phyloP scores from a whole-genome alignment of 2,797 vertebrate species.

The Mormyrus proboscirostris region DNA sequence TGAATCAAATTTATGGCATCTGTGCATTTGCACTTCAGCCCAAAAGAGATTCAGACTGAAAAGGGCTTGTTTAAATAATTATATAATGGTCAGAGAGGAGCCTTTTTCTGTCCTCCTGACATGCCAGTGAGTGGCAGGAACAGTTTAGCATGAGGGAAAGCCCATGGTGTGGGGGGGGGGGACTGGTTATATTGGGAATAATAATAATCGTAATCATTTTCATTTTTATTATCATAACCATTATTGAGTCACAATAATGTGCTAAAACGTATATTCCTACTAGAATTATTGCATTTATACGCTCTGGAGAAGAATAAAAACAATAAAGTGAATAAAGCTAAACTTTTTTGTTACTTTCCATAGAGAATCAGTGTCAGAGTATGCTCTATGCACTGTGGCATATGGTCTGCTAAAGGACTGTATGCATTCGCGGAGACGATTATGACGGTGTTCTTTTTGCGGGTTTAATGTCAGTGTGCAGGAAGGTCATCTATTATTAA shows the following conservation, averaged over 20 bases:
- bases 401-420: constrained; percentile 32
- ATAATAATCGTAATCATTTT: constrained; percentile 41
- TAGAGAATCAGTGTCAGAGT: constrained; percentile 34
- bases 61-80: constrained; percentile 61
- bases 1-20: background rate
- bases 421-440: constrained; percentile 37
- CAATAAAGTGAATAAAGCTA: constrained; percentile 40
- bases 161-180: constrained; percentile 44
- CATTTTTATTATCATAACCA: constrained; percentile 43
- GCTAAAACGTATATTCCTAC: constrained; percentile 64
- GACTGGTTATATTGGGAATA: constrained; percentile 51
- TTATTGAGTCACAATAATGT: constrained; percentile 53
- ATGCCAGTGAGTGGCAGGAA: constrained; percentile 36
- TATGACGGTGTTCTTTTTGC: constrained; percentile 39
- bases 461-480: constrained; percentile 32
- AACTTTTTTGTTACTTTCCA: constrained; percentile 45
- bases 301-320: constrained; percentile 70
- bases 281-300: constrained; percentile 81
- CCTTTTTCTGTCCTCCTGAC: constrained; percentile 46
- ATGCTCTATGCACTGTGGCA: constrained; percentile 50
- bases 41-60: constrained; percentile 14
- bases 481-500: constrained; percentile 31
- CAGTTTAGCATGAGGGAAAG: constrained; percentile 44
- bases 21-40: background rate
- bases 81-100: constrained; percentile 47